A percentile compares a stretch with the other conserved stretches of the same genome.
Conservation (phyloP, 2,113 vertebrate species). For the Daphoenositta chrysoptera region DNA sequence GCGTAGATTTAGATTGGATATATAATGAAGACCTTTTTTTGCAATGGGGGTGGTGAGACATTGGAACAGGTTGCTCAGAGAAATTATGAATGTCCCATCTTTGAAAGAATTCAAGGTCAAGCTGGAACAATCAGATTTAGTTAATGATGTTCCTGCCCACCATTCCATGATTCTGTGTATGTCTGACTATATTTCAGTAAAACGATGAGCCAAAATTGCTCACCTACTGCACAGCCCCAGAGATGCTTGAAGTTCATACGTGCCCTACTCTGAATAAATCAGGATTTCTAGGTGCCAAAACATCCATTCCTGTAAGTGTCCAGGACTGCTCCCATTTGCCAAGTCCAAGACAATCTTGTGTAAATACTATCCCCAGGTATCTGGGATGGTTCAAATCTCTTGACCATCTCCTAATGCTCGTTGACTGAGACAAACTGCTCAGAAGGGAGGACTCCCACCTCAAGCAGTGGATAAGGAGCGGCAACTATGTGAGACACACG, state of each 20-base stretch:
- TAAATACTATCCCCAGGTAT: neutral
- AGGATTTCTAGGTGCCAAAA: neutral
- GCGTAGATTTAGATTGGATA: neutral
- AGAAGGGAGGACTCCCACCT: neutral
- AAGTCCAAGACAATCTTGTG: neutral
- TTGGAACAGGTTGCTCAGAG: neutral
- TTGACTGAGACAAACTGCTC: neutral
- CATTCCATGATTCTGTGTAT: neutral
- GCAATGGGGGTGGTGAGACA: fast-evolving
- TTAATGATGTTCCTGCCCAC: neutral
- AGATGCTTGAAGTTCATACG: neutral
- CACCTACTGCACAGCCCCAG: neutral
- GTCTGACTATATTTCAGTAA: neutral
- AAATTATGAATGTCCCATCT: neutral
- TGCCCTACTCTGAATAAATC: neutral
- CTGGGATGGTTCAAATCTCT: neutral
- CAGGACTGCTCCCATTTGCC: neutral
- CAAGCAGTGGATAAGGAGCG: neutral
- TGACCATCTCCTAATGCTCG: neutral
- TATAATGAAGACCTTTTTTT: neutral
- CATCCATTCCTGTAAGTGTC: neutral
- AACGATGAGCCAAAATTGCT: neutral
- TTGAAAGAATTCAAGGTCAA: neutral
- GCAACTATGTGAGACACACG: neutral
- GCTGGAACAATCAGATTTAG: neutral